phyloP scores from a whole-genome alignment of 92 coral and sea anemone species.

The Umimayanthus chanpuru region DNA sequence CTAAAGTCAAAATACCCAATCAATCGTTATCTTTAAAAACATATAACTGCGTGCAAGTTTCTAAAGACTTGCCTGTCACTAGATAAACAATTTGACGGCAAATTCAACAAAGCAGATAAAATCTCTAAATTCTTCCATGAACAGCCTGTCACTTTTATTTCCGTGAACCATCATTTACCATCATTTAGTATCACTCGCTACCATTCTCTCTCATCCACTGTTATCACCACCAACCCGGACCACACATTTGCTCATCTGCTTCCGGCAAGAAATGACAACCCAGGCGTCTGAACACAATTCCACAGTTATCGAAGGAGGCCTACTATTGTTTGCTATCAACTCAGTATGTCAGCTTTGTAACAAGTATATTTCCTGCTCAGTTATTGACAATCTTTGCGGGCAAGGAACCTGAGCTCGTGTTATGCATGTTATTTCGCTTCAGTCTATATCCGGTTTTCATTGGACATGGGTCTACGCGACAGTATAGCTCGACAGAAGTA shows the following conservation, averaged over 20 bases:
- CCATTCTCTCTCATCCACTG: neutral
- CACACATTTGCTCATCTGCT: neutral
- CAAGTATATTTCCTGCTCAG: neutral
- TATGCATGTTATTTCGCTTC: too few species aligned
- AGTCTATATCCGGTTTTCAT: too few species aligned
- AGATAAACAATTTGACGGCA: constrained; percentile 13
- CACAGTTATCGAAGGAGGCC: neutral
- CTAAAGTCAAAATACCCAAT: constrained; percentile 8
- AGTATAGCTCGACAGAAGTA: too few species aligned
- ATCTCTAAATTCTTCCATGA: neutral
- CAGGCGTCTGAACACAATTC: neutral
- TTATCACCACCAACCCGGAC: neutral
- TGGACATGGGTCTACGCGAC: too few species aligned
- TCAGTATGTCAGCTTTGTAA: neutral
- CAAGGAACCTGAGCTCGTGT: too few species aligned
- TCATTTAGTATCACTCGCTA: neutral
- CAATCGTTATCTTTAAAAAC: neutral
- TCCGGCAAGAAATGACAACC: neutral
- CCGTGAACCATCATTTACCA: neutral
- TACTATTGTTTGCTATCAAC: neutral
- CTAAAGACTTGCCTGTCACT: neutral
- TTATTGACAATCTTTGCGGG: too few species aligned
- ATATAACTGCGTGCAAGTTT: neutral
- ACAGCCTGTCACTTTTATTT: neutral
- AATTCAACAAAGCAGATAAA: neutral